Conservation (phyloP, 2,888 invertebrate species). For the Corbicula japonica region DNA sequence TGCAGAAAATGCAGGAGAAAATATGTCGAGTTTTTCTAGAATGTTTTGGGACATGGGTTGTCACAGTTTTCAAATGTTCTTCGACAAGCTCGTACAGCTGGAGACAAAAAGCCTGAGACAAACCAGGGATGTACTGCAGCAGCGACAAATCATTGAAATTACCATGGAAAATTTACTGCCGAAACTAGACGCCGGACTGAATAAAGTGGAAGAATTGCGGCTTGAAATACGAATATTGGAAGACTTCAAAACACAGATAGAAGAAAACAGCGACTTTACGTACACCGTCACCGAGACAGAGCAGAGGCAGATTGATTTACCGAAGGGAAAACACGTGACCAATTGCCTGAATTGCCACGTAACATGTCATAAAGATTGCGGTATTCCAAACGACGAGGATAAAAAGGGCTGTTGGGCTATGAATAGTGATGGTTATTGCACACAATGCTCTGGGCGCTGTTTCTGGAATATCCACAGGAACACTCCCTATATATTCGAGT, state of each 20-base stretch:
- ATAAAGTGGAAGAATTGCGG: slow-evolving; percentile 39
- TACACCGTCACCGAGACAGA: slow-evolving; percentile 49
- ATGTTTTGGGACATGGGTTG: slow-evolving; percentile 70
- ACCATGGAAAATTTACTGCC: slow-evolving; percentile 47
- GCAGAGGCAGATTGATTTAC: slow-evolving; percentile 38
- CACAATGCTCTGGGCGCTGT: slow-evolving; percentile 42
- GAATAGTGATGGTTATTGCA: slow-evolving; percentile 46
- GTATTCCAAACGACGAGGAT: slow-evolving; percentile 40
- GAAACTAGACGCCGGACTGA: slow-evolving; percentile 44
- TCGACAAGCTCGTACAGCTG: slow-evolving; percentile 45
- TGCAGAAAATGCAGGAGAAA: slow-evolving; percentile 42
- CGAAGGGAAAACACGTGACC: slow-evolving; percentile 52
- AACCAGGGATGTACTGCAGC: slow-evolving; percentile 64
- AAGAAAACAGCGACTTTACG: slow-evolving; percentile 54
- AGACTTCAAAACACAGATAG: slow-evolving; percentile 44
- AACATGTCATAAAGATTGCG: slow-evolving; percentile 57
- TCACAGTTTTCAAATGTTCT: slow-evolving; percentile 59
- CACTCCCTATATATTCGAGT: slow-evolving; percentile 48
- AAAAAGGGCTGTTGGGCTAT: slow-evolving; percentile 56
- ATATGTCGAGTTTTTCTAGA: slow-evolving; percentile 30
- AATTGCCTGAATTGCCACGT: slow-evolving; percentile 56
- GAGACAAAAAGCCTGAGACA: slow-evolving; percentile 61
- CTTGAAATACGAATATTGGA: slow-evolving; percentile 44
- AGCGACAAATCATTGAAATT: slow-evolving; percentile 60
- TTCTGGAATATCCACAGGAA: slow-evolving; percentile 57